A percentile compares a stretch with the other conserved stretches of the same genome.
These are phyloP conservation scores for Puma concolor DNA, from an alignment of 2,113 vertebrate species.

Conservation along the genomic window DNA sequence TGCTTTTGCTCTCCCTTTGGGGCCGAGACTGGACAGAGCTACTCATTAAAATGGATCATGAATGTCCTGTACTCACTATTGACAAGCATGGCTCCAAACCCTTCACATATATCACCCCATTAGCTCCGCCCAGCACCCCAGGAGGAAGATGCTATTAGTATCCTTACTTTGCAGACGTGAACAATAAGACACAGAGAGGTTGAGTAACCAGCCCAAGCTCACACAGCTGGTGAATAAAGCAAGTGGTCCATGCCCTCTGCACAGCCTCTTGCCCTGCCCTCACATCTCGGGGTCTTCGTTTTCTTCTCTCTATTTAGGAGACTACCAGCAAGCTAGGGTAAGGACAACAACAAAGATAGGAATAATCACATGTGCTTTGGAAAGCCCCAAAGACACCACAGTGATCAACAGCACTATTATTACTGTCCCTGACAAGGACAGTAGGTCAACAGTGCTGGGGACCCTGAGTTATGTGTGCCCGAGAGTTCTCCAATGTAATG, in stretches of 20 bases:
- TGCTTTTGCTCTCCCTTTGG: neutral
- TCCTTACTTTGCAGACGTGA: neutral
- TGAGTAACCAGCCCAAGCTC: neutral
- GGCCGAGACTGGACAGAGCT: neutral
- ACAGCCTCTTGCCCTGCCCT: neutral
- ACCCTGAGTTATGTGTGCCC: neutral
- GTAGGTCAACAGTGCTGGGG: too few species aligned
- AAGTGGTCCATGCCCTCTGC: fast-evolving
- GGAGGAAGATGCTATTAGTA: neutral
- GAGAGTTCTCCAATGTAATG: neutral
- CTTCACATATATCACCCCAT: neutral
- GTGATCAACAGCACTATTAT: neutral
- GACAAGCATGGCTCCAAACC: neutral
- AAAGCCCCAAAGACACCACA: neutral
- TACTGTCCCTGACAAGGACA: neutral
- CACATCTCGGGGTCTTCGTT: neutral
- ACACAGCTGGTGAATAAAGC: neutral
- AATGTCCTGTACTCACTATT: neutral
- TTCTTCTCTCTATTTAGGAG: neutral
- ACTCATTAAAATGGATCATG: too few species aligned
- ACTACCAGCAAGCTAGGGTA: neutral
- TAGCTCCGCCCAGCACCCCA: neutral
- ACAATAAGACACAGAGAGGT: neutral
- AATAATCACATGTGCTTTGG: neutral
- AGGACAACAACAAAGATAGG: neutral